phyloP scores from a whole-genome alignment of 2,113 vertebrate species.

The Hydrochoerus hydrochaeris region DNA sequence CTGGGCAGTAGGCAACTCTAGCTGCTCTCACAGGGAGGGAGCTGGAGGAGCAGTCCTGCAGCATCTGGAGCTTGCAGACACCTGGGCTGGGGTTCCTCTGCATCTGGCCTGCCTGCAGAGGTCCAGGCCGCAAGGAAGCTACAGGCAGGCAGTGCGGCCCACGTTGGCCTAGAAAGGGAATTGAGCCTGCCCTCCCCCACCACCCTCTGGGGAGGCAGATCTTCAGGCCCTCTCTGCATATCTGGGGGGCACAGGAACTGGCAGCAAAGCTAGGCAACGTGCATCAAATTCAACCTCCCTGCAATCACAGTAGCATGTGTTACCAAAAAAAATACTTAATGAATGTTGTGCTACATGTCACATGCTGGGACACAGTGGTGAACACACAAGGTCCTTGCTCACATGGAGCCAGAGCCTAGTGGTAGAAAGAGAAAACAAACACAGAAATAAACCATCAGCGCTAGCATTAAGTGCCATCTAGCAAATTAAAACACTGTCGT shows the following conservation, averaged over 20 bases:
- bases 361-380: neutral
- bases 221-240: neutral
- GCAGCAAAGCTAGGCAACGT: neutral
- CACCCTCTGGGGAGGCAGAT: neutral
- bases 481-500: neutral
- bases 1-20: neutral
- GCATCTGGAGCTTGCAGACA: neutral
- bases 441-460: neutral
- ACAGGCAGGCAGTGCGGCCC: neutral
- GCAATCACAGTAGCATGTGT: neutral
- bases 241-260: neutral
- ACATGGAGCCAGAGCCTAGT: neutral
- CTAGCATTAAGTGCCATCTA: neutral
- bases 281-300: neutral
- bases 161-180: neutral
- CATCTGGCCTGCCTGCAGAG: neutral
- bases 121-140: neutral
- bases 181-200: neutral
- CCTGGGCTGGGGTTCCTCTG: neutral
- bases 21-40: conserved; percentile 34
- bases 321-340: neutral
- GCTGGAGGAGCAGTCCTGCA: neutral
- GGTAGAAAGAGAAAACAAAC: neutral
- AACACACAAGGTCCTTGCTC: neutral
- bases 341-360: neutral